Evolutionary conservation across 1,140 invertebrate genomes (phyloP), one percentile per base, ranked within the genome.

Genomic region (Geopemphigus sp.): DNA sequence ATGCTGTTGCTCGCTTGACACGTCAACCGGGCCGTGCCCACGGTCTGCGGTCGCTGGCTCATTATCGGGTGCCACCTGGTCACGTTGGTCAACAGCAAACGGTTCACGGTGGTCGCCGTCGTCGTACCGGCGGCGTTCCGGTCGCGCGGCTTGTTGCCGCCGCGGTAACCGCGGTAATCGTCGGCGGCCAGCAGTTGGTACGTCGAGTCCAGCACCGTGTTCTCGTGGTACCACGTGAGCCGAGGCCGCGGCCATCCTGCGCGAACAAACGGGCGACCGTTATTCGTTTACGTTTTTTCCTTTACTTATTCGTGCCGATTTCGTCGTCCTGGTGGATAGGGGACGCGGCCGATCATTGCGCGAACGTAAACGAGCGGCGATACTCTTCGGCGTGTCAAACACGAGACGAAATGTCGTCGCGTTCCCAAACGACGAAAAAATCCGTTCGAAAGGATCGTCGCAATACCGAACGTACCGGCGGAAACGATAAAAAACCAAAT

Each of bases 1-100:
- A 92, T 91, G 84, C 91, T 95, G 86, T 95, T 95, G 83, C 91
- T 90, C 39, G 93, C 93, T 84, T 93, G 91, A 85, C 94, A 95
- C 45, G 92, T 93, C 68, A 85, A 93, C 93, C 53, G 91, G 87
- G 47, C 92, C 89, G 84, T 94, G 90, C 80, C 94, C 90, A 87
- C 94, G 0, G 47, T 53, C 5, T 10, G 47, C 17, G 29, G 50
- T 15, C 68, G 47, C 86, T 78, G 68, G 68, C 47, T 26, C 68
- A 72, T 54, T 54, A 54, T 54, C 47, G 68, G 50, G 8, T 72
- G 68, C 68, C 68, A 72, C 10, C 68, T 10, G 47, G 68, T 72
- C 6, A 72, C 8, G 68, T 72, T 72, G 1, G 68, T 53, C 50
- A 72, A n/a, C 26, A n/a, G 14, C 50, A 72, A 26, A 29, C 47